A percentile compares a stretch with the other conserved stretches of the same genome.
Conservation (phyloP, 2,888 invertebrate species). For the Caenorhabditis sp. region DNA sequence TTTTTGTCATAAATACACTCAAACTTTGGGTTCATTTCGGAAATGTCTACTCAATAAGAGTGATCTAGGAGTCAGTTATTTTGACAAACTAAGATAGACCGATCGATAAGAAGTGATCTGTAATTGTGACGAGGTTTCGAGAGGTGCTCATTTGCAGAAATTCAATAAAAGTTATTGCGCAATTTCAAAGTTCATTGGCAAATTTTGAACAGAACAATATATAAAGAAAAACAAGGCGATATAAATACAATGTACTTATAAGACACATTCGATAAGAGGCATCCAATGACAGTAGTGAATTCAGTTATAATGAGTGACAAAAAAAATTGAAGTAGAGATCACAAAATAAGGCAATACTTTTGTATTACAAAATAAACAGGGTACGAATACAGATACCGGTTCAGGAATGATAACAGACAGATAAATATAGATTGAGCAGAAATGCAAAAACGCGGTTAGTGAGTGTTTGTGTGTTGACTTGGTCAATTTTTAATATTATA, state of each 20-base stretch:
- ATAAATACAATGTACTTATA: slow-evolving; percentile 1
- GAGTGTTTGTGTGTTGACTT: neutral
- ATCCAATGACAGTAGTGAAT: neutral
- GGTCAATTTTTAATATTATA: neutral
- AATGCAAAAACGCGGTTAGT: neutral
- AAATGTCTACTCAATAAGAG: too few relatives aligned
- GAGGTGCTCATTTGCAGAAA: too few relatives aligned
- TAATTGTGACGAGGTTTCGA: too few relatives aligned
- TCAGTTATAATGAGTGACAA: neutral
- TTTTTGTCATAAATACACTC: too few relatives aligned
- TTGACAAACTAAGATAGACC: too few relatives aligned
- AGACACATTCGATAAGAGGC: neutral
- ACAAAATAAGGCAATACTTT: slow-evolving; percentile 1
- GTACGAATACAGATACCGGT: neutral
- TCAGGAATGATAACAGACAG: neutral
- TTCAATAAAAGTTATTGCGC: too few relatives aligned
- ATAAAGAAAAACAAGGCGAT: neutral
- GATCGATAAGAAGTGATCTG: too few relatives aligned
- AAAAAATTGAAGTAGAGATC: neutral
- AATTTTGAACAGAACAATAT: neutral
- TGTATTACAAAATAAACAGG: neutral
- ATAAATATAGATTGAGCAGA: neutral
- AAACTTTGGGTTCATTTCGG: too few relatives aligned
- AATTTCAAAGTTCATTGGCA: neutral
- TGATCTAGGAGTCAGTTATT: too few relatives aligned